Evolutionary conservation across 2,797 vertebrate species (phyloP).

Genomic region (Parauchenoglanis punctatus): DNA sequence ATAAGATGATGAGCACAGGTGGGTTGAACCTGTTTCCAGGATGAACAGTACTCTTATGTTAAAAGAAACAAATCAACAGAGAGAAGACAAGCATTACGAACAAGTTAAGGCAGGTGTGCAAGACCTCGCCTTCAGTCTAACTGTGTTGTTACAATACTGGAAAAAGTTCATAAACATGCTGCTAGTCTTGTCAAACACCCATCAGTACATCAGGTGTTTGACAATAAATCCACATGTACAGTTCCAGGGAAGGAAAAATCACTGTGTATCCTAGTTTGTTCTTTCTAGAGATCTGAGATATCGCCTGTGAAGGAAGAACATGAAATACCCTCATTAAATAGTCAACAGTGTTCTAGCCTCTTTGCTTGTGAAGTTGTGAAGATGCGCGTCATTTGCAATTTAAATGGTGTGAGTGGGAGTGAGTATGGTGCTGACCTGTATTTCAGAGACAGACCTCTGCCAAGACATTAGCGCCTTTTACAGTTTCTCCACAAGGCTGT

Average conservation of each 20-base stretch:
- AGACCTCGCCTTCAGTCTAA: neutral
- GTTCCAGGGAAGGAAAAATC: neutral
- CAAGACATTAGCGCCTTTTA: neutral
- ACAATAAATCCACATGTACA: neutral
- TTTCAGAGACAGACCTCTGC: constrained; percentile 14
- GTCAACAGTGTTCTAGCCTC: constrained; percentile 26
- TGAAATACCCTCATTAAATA: constrained; percentile 37
- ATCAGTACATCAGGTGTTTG: neutral
- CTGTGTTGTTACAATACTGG: neutral
- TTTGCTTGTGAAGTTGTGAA: constrained; percentile 32
- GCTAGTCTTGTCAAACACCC: neutral
- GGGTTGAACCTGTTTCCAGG: constrained; percentile 58
- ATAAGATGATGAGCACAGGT: constrained; percentile 65
- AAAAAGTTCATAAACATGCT: constrained; percentile 7
- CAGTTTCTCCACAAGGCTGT: constrained; percentile 36
- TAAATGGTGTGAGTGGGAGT: constrained; percentile 32
- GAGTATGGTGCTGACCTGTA: constrained; percentile 31
- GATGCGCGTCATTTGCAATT: constrained; percentile 41
- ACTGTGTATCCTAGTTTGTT: neutral
- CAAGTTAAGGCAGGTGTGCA: neutral
- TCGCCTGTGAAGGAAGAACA: neutral
- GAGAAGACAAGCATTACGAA: constrained; percentile 20
- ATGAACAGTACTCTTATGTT: constrained; percentile 4
- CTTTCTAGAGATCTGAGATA: constrained; percentile 12
- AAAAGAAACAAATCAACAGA: constrained; percentile 22